Conservation (phyloP, 1,140 invertebrate genomes). For the Trinorchestia longiramus region DNA sequence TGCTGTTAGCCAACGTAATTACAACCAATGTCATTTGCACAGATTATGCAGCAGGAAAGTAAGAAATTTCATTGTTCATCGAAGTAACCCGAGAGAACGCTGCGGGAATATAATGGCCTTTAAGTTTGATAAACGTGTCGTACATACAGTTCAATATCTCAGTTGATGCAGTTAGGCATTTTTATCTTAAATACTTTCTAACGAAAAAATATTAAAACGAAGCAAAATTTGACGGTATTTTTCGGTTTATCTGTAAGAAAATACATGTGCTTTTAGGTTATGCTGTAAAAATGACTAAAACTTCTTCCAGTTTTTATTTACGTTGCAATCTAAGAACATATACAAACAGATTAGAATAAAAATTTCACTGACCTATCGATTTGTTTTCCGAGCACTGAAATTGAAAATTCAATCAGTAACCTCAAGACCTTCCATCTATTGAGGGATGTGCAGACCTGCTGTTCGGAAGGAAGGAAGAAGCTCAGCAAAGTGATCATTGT, state of each 20-base stretch:
- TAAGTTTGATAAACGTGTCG: not conserved
- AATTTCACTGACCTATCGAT: not conserved
- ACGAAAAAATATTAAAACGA: not conserved
- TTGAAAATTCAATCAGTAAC: not conserved
- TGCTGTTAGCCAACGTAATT: not conserved
- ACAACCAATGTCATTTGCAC: not conserved
- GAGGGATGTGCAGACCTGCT: not conserved
- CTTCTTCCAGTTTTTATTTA: not conserved
- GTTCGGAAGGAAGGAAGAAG: slow-evolving; percentile 11
- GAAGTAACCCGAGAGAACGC: not conserved
- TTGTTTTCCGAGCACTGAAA: not conserved
- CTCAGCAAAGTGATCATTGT: slow-evolving; percentile 11
- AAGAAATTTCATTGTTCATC: not conserved
- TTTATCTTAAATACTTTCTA: not conserved
- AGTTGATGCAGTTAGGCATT: not conserved
- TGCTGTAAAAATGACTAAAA: not conserved
- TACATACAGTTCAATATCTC: not conserved
- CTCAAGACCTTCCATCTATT: not conserved
- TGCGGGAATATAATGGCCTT: not conserved
- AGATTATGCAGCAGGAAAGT: not conserved
- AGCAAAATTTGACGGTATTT: not conserved
- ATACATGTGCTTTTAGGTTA: not conserved
- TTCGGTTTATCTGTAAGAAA: no score
- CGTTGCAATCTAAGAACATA: not conserved
- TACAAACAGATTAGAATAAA: not conserved